Base-by-base conservation (phyloP, 2,113 vertebrate genomes). In the Xiphophorus maculatus region DNA sequence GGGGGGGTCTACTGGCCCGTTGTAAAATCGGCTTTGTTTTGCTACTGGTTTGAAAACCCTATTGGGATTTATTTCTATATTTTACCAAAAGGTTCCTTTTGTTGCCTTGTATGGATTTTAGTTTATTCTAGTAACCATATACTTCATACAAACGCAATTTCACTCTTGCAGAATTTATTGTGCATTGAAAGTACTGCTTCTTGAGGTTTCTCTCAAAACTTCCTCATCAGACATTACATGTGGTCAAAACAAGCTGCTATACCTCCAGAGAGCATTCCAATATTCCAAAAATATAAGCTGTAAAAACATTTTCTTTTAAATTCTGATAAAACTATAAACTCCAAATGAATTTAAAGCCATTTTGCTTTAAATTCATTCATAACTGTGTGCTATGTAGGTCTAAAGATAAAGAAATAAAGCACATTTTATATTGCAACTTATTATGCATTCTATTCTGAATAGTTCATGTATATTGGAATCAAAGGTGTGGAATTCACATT, bases 1-100 rank as follows among this genome's bases (percentile, higher is more conserved):
- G 35, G 65, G 77, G 77, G 85, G 69, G n/a, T n/a, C 32, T 66
- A 32, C 66, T 80, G 63, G 75, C 70, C 64, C 19, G 32, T 28
- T 68, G 64, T 62, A 30, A 65, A 28, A 73, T 8, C 5, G 7
- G 63, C 66, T 71, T 62, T 25, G n/a, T 11, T 10, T 58, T 22
- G 17, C 29, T 40, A 35, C 14, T 48, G 44, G 44, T 48, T 48
- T 48, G 44, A 48, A 48, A 48, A 48, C 15, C 44, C 44, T 19
- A 48, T 17, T 27, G 29, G 15, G 40, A 29, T 72, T 67, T 66
- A 37, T 48, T 67, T 7, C 30, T 30, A 33, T 19, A 22, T 27
- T 44, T 51, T n/a, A 48, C 25, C 1, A 15, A 32, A 64, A 69
- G 4, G 51, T 33, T 6, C 7, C 1, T n/a, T 65, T 40, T 67